phyloP scores from a whole-genome alignment of 2,888 invertebrate genomes.

The Calameuta pallipes region DNA sequence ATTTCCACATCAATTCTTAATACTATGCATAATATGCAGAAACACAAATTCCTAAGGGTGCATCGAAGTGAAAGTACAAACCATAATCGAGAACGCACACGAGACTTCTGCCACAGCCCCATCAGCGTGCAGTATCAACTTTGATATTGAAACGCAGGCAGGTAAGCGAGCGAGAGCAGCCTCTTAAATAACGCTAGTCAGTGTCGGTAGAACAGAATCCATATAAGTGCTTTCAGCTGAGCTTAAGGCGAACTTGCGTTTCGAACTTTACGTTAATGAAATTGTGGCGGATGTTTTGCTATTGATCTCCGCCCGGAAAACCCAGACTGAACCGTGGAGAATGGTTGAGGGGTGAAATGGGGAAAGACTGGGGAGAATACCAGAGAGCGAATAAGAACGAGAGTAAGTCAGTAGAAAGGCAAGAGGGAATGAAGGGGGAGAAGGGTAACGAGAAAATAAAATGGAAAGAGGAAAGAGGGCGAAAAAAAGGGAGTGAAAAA shows the following conservation, averaged over 20 bases:
- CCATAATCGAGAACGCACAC: not conserved
- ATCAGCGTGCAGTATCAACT: not conserved
- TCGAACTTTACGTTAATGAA: conserved; percentile 32
- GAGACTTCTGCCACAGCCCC: not conserved
- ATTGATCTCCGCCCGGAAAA: not conserved
- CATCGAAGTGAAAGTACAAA: not conserved
- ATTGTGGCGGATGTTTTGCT: conserved; percentile 26
- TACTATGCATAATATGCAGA: not conserved
- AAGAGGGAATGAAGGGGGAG: not conserved
- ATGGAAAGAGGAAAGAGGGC: conserved; percentile 12
- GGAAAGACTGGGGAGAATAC: not conserved
- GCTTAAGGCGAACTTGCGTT: conserved; percentile 16
- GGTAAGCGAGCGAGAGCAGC: not conserved
- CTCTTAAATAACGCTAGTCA: not conserved
- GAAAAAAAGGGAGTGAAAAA: conserved; percentile 17
- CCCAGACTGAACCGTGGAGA: not conserved
- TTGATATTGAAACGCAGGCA: not conserved
- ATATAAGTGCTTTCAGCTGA: not conserved
- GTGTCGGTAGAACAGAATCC: not conserved
- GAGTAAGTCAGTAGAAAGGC: not conserved
- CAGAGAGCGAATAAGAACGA: not conserved
- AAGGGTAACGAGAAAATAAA: conserved; percentile 9
- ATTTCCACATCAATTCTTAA: not conserved
- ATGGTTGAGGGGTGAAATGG: not conserved
- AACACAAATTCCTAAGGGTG: not conserved